Percentiles rank a stretch among this genome's conserved stretches.
phyloP scores from a whole-genome alignment of 2,113 vertebrate species.

The Aviceda subcristata region DNA sequence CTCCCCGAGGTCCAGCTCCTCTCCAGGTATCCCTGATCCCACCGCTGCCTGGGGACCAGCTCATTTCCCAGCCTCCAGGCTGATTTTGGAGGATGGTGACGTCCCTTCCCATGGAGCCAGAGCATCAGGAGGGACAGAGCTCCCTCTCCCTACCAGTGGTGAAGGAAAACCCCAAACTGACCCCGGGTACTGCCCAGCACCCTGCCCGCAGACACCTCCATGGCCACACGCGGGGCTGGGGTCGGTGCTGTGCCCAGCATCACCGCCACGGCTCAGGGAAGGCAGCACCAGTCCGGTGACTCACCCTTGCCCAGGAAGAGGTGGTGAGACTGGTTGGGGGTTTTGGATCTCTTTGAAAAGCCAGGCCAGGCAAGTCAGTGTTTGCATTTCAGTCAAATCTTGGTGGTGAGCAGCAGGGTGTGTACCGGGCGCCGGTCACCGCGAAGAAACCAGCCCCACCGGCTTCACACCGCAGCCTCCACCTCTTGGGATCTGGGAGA shows the following conservation, averaged over 20 bases:
- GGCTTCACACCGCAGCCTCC: neutral
- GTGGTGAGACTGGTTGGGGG: neutral
- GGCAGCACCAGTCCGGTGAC: accelerated
- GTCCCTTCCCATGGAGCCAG: neutral
- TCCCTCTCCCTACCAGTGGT: neutral
- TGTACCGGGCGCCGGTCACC: neutral
- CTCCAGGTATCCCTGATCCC: neutral
- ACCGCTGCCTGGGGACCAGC: neutral
- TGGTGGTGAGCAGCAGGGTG: neutral
- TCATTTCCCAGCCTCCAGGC: accelerated
- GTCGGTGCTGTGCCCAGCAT: accelerated
- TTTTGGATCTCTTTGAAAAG: neutral
- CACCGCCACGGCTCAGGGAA: accelerated
- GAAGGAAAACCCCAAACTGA: neutral
- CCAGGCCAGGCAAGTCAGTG: neutral
- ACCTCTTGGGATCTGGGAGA: accelerated
- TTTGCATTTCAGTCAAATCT: neutral
- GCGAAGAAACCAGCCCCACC: accelerated
- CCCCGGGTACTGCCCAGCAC: neutral
- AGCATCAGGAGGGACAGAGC: neutral
- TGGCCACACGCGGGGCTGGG: accelerated
- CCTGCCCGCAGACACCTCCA: neutral
- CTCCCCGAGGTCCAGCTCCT: neutral
- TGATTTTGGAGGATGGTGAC: neutral
- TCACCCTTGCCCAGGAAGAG: neutral